phyloP scores from a whole-genome alignment of 2,797 vertebrate genomes.

The Leptoclinus maculatus region DNA sequence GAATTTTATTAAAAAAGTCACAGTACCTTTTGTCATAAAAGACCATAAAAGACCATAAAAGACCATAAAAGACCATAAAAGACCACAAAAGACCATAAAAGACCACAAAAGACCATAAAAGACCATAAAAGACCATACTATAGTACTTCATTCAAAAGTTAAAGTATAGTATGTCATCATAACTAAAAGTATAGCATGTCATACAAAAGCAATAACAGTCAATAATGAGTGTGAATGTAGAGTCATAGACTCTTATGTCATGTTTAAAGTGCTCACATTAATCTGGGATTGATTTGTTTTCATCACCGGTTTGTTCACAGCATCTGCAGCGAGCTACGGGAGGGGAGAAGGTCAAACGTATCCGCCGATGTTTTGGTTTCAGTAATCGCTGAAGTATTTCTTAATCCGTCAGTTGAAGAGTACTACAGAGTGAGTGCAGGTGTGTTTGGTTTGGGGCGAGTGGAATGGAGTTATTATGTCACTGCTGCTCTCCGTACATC shows the following conservation, averaged over 20 bases:
- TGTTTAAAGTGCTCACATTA: background rate
- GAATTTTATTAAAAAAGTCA: background rate
- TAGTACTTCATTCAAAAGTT: background rate
- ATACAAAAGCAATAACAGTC: background rate
- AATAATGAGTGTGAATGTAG: background rate
- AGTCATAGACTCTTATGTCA: background rate
- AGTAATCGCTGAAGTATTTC: slow-evolving; percentile 61
- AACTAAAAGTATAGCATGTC: background rate
- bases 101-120: no score
- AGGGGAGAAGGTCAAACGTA: background rate
- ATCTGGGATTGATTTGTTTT: no score
- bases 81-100: no score
- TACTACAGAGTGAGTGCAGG: slow-evolving; percentile 48
- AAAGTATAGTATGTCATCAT: background rate
- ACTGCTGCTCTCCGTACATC: slow-evolving; percentile 54
- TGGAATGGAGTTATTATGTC: slow-evolving; percentile 54
- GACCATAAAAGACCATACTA: no score
- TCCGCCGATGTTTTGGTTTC: slow-evolving; percentile 41
- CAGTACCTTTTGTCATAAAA: background rate
- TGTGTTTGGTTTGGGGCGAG: slow-evolving; percentile 64
- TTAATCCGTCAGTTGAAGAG: slow-evolving; percentile 39
- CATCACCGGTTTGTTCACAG: background rate
- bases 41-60: no score
- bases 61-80: no score
- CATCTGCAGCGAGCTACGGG: slow-evolving; percentile 27